Evolutionary conservation across 2,888 invertebrate species (phyloP), one percentile per base, ranked within the genome.

Genomic region (Hartigia nigra): DNA sequence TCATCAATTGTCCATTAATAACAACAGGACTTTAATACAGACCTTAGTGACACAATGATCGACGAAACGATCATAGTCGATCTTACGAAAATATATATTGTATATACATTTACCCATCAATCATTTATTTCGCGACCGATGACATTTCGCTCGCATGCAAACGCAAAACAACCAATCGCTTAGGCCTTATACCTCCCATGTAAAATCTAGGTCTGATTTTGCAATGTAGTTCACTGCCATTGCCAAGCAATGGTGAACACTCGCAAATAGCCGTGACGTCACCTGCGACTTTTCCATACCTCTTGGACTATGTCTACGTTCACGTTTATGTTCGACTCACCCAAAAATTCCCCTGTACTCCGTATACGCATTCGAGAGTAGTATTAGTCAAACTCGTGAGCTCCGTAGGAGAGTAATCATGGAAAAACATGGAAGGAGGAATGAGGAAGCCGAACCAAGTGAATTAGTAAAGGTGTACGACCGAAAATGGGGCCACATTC

Each of bases 401-500:
- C 23, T 55, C 55, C 72, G 31, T 35, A 34, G 39, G 34, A 78
- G 78, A 78, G 70, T 76, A 75, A 69, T 32, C 75, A 55, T 32
- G 76, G 36, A 74, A 70, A 76, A 76, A 80, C 76, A 78, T 78
- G 32, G 74, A 80, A 74, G 74, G 76, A 77, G 82, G 70, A 80
- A 75, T 80, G 80, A 76, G 77, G 84, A 77, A 55, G 55, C 23
- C 55, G 55, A 55, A 88, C 87, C 88, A 88, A 89, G 87, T 84
- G 81, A 90, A 89, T 90, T 89, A 90, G 89, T 86, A 86, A 89
- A 90, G 90, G 90, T 90, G 88, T 88, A 90, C 88, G 90, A 90
- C 90, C 90, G 90, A 89, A 89, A 90, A 90, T 86, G 89, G 89
- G 90, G 90, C 88, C 90, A 89, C 86, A 88, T 87, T 87, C 88